Conservation (phyloP, 2,888 invertebrate genomes). For the Lasioglossum zephyrum region DNA sequence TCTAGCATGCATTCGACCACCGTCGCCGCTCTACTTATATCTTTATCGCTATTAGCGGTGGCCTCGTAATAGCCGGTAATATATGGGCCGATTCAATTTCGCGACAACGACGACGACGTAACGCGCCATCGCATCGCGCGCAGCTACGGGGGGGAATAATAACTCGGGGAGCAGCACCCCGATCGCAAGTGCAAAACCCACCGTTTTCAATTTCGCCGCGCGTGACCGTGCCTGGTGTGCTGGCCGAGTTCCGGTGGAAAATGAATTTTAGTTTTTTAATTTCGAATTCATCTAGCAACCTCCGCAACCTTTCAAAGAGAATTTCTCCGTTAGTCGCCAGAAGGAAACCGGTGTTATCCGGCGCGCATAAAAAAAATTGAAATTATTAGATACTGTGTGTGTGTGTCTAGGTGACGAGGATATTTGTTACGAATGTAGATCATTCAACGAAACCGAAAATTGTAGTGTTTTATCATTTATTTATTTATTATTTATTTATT, state of each 20-base stretch:
- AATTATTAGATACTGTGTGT: background rate
- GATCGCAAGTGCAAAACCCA: background rate
- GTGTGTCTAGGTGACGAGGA: background rate
- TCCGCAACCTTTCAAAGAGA: background rate
- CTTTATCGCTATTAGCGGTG: slow-evolving; percentile 51
- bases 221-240: background rate
- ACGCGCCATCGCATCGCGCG: slow-evolving; percentile 19
- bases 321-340: background rate
- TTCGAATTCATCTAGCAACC: background rate
- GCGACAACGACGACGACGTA: slow-evolving; percentile 18
- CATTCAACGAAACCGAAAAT: background rate
- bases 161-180: background rate
- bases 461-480: background rate
- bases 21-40: slow-evolving; percentile 39
- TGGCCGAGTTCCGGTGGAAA: background rate
- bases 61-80: slow-evolving; percentile 48
- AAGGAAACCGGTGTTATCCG: background rate
- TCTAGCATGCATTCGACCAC: slow-evolving; percentile 19
- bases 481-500: no score
- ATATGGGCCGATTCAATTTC: slow-evolving; percentile 53
- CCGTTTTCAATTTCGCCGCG: slow-evolving; percentile 1
- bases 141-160: slow-evolving; percentile 43
- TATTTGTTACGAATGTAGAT: background rate
- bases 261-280: slow-evolving; percentile 7
- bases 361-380: background rate